Evolutionary conservation across 2,888 invertebrate species (phyloP).

Genomic region (Drosophila macrospina): DNA sequence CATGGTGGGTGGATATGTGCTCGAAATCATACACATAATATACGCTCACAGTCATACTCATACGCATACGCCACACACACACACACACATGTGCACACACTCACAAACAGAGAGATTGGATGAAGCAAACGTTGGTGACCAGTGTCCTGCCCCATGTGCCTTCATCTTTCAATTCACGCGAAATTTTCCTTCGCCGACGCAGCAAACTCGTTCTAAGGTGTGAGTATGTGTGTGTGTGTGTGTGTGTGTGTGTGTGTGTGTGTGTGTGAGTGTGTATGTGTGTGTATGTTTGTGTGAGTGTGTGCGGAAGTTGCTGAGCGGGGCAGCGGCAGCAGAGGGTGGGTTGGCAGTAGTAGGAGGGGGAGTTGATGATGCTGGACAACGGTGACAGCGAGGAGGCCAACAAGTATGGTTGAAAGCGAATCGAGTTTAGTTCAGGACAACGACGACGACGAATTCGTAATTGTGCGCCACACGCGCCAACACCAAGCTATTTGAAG

Average conservation of each 20-base stretch:
- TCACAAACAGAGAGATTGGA: slow-evolving; percentile 24
- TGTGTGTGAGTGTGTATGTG: slow-evolving; percentile 3
- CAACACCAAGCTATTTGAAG: slow-evolving; percentile 54
- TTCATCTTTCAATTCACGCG: slow-evolving; percentile 82
- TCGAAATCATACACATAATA: slow-evolving; percentile 56
- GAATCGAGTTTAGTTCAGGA: slow-evolving; percentile 78
- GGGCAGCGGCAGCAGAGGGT: slow-evolving; percentile 5
- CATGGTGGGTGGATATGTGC: slow-evolving; percentile 46
- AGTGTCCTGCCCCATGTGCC: slow-evolving; percentile 69
- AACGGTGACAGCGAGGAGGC: slow-evolving; percentile 69
- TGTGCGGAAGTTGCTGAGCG: slow-evolving; percentile 8
- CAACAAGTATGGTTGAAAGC: slow-evolving; percentile 65
- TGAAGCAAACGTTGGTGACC: slow-evolving; percentile 57
- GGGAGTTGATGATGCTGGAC: slow-evolving; percentile 39
- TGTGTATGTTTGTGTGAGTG: slow-evolving; percentile 2
- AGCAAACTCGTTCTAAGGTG: slow-evolving; percentile 44
- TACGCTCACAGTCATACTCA: slow-evolving; percentile 21
- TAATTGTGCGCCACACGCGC: slow-evolving; percentile 72
- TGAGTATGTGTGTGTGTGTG: slow-evolving; percentile 48
- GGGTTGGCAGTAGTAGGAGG: slow-evolving; percentile 6
- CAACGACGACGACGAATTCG: slow-evolving; percentile 73
- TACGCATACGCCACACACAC: slow-evolving; percentile 34
- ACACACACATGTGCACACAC: slow-evolving; percentile 8
- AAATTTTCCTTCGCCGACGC: slow-evolving; percentile 74
- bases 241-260: slow-evolving; percentile 8